Evolutionary conservation across 2,888 invertebrate species (phyloP), one percentile per base, ranked within the genome.

Genomic region (Scotopteryx bipunctaria): DNA sequence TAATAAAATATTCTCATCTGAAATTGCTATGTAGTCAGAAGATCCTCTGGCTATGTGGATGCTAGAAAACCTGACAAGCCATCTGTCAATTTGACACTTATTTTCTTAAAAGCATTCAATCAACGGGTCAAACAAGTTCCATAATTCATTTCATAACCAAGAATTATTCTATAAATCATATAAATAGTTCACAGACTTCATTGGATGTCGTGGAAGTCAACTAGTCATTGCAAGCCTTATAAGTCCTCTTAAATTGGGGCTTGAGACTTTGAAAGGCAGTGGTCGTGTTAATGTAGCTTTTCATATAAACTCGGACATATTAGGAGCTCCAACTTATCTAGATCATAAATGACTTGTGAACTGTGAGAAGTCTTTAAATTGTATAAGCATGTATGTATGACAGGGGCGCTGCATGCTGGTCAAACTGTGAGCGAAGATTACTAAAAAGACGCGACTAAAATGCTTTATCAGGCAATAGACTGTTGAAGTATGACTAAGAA

Each of bases 221-320:
- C 71, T 57, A 65, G 51, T 64, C 48, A 68, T 67, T 67, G 61
- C 59, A 25, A 42, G 36, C 75, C 75, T 58, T 76, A 73, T 73
- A 71, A 54, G 73, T 63, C 54, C 57, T 41, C 54, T 51, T 66
- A 63, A 72, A 74, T 69, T 71, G 66, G 55, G 61, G 48, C 51
- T 62, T 8, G 35, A 37, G 43, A 50, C 66, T 65, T 53, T 57
- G 58, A 71, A 71, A 66, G 67, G 72, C 50, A 55, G 64, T 37
- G 48, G 41, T 43, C 38, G 52, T 16, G 51, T 44, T 44, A 48
- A 57, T 47, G 42, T 47, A 11, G 55, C 52, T 37, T 45, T 58
- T 60, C 55, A 61, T 65, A 57, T 57, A 64, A 35, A 60, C 51
- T 53, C 62, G 55, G 49, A 63, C 71, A 57, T 75, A 70, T 71